Conservation (phyloP, 2,113 vertebrate species). For the Festucalex cinctus region DNA sequence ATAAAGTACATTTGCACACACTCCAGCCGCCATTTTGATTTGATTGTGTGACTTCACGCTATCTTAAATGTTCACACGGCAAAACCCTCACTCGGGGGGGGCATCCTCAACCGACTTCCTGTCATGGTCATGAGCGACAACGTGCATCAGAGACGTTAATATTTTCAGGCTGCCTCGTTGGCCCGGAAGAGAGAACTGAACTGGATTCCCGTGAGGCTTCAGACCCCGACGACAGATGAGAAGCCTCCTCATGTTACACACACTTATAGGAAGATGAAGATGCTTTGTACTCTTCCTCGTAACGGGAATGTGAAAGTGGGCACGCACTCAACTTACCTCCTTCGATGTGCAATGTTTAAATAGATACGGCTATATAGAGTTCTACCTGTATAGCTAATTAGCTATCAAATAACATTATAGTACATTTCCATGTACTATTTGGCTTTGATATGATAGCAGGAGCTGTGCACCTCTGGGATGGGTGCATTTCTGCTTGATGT, state of each 20-base stretch:
- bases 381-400: too few species aligned
- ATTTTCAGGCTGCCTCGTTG: constrained; percentile 37
- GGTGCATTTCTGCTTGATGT: too few species aligned
- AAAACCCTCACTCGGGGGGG: constrained; percentile 35
- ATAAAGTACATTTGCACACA: neutral
- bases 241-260: constrained; percentile 38
- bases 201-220: constrained; percentile 29
- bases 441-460: too few species aligned
- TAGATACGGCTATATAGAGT: too few species aligned
- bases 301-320: constrained; percentile 4
- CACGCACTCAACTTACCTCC: neutral
- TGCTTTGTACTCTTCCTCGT: constrained; percentile 15
- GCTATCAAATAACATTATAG: too few species aligned
- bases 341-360: too few species aligned
- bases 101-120: constrained; percentile 40
- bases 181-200: constrained; percentile 24
- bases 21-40: neutral
- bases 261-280: constrained; percentile 12
- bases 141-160: constrained; percentile 32
- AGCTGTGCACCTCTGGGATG: too few species aligned
- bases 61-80: constrained; percentile 15
- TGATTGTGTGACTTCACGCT: constrained; percentile 13
- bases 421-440: too few species aligned
- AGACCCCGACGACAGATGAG: constrained; percentile 25
- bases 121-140: constrained; percentile 10